Conservation (phyloP, 1,140 invertebrate species). For the Trypoxylus dichotomus region DNA sequence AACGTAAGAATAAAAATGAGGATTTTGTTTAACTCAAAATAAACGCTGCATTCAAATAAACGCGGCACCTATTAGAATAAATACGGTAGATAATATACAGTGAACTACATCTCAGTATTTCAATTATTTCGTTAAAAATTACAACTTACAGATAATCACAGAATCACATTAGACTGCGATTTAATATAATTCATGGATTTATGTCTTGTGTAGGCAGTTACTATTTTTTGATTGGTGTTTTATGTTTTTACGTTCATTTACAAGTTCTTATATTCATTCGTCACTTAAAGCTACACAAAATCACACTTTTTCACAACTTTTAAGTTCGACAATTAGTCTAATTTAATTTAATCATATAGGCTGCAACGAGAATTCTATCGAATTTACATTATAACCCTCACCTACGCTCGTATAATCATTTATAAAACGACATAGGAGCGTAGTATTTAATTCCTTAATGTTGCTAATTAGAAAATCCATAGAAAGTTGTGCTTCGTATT, state of each 20-base stretch:
- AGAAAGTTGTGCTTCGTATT: conserved; percentile 25
- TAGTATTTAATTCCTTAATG: background rate
- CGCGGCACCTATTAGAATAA: too few species aligned
- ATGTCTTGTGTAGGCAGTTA: background rate
- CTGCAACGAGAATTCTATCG: too few species aligned
- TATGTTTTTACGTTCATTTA: background rate
- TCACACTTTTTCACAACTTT: conserved; percentile 6
- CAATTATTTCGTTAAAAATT: too few species aligned
- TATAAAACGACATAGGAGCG: conserved; percentile 26
- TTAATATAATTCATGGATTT: background rate
- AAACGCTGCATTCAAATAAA: too few species aligned
- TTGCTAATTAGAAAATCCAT: background rate
- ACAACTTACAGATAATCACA: too few species aligned
- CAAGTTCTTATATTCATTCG: background rate
- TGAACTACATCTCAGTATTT: too few species aligned
- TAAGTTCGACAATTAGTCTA: background rate
- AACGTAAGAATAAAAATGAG: too few species aligned
- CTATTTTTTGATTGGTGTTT: background rate
- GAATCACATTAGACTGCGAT: background rate
- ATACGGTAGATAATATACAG: too few species aligned
- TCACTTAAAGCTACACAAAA: conserved; percentile 15
- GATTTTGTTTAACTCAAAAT: too few species aligned
- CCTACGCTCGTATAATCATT: background rate
- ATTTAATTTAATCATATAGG: too few species aligned
- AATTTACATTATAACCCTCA: background rate